Base-by-base conservation (phyloP, 2,113 vertebrate genomes). In the Lagopus leucura region DNA sequence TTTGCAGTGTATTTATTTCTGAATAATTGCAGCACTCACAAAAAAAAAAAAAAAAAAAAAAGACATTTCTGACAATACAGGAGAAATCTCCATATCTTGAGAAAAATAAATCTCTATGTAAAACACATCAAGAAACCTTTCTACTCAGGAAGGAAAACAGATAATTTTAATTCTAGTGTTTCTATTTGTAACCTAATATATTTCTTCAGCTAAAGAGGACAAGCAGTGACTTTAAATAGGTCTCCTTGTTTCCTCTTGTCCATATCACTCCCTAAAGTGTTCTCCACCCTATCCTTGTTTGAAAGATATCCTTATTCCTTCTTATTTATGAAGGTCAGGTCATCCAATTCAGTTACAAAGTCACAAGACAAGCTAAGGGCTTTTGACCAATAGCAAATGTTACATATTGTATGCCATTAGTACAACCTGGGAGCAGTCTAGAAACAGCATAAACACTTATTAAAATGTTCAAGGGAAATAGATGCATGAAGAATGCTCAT, bases 201-300 rank as follows among this genome's bases (percentile, higher is more conserved):
- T 93, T 96, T 95, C 92, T 94, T 92, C 79, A 89, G 61, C 60
- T 93, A 73, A 79, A 89, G 85, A 83, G 74, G 84, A 82, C 87
- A 94, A 92, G 79, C 50, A 82, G 82, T 57, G 72, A 91, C 93
- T 93, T 94, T 95, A 95, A 96, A 95, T 95, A 94, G 85, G 89
- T 77, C 22, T 82, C 18, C 84, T 80, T 73, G 28, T 94, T 96
- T 96, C 92, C 93, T 95, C 87, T 91, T 80, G 55, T 70, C 83
- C 69, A 8, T 94, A 94, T 94, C 94, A 80, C 42, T 89, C 64
- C 25, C 24, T 7, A 1, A 82, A 91, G 72, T 71, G 75, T n/a
- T 87, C 94, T 91, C 95, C 91, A 94, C 94, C 96, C 94, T 91
- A 82, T 95, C 89, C 94, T 89, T 89, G 73, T 79, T 77, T 85